Base-by-base conservation (phyloP, 2,113 vertebrate genomes). In the Oncorhynchus kisutch region DNA sequence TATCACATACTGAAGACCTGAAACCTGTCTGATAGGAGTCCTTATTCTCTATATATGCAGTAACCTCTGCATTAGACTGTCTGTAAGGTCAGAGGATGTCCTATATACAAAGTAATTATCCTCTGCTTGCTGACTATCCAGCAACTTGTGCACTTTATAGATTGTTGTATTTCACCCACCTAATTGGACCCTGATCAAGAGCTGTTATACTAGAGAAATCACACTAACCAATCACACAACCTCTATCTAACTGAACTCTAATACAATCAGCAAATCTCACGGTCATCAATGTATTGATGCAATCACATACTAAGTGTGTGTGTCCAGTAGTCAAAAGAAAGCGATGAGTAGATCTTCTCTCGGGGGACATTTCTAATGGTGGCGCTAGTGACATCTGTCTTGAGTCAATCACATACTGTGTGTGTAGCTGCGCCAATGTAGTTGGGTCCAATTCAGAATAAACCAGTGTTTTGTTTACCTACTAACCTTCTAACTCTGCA, bases 111-210 rank as follows among this genome's bases (percentile, higher is more conserved):
- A 11, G 39, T 45, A 9, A 45, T 45, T 45, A 45, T 45, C 39
- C 39, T 45, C 9, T 2, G 39, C 39, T 11, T 45, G 39, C 39
- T 45, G 11, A 9, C 22, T n/a, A 34, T 78, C 39, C 70, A 80
- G 77, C 84, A 71, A 69, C 45, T 87, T 84, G 88, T 84, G 90
- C 90, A 91, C 90, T 91, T 90, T 90, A 89, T 79, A 81, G 27
- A 77, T 72, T 68, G 22, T 67, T 73, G 78, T 88, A 60, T 87
- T 87, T 79, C 49, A 74, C 64, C 34, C 59, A 29, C 49, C 75
- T 74, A 72, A 74, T 74, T 77, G 1, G 4, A 64, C 20, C n/a
- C n/a, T 1, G 34, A 71, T 75, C 68, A 5, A 67, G 18, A 54
- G 4, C 25, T 78, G 29, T 3, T 71, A 72, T 45, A 45, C 39